phyloP scores from a whole-genome alignment of 2,888 invertebrate genomes.

The Ochropacha duplaris region DNA sequence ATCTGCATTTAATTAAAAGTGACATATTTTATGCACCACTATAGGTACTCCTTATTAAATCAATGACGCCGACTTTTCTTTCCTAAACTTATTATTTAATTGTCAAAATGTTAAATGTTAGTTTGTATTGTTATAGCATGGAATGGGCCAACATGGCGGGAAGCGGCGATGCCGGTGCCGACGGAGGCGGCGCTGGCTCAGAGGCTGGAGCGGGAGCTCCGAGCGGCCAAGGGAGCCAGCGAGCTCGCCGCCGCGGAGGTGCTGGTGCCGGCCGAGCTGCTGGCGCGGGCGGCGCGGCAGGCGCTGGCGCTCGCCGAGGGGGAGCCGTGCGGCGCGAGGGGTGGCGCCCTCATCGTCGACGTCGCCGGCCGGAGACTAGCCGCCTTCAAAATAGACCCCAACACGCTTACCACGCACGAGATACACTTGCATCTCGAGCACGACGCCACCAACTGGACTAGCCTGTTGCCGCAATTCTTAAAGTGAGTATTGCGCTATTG shows the following conservation, averaged over 20 bases:
- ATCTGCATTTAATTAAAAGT: no score
- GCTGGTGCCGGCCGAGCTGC: conserved; percentile 91
- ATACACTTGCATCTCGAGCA: conserved; percentile 94
- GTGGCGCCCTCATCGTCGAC: conserved; percentile 92
- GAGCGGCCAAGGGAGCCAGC: conserved; percentile 90
- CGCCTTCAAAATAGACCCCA: conserved; percentile 92
- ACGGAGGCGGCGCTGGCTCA: conserved; percentile 87
- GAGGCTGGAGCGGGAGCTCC: conserved; percentile 89
- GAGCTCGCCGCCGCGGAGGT: conserved; percentile 93
- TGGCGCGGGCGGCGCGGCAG: conserved; percentile 90
- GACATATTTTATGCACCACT: no score
- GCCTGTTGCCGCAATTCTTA: conserved; percentile 93
- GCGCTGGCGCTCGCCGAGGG: conserved; percentile 92
- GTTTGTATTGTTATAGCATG: conserved; percentile 69
- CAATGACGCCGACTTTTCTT: not conserved
- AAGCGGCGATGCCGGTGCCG: conserved; percentile 77
- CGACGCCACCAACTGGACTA: conserved; percentile 93
- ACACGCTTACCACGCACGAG: conserved; percentile 95
- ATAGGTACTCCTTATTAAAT: not conserved
- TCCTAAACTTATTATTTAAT: conserved; percentile 1
- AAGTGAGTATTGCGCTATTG: conserved; percentile 85
- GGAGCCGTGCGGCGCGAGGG: conserved; percentile 94
- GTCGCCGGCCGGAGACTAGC: conserved; percentile 91
- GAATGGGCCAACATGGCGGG: conserved; percentile 76
- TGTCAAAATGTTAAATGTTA: conserved; percentile 30